These are phyloP conservation scores for Gortyna flavago DNA, from an alignment of 2,888 invertebrate genomes.

Conservation along the genomic window DNA sequence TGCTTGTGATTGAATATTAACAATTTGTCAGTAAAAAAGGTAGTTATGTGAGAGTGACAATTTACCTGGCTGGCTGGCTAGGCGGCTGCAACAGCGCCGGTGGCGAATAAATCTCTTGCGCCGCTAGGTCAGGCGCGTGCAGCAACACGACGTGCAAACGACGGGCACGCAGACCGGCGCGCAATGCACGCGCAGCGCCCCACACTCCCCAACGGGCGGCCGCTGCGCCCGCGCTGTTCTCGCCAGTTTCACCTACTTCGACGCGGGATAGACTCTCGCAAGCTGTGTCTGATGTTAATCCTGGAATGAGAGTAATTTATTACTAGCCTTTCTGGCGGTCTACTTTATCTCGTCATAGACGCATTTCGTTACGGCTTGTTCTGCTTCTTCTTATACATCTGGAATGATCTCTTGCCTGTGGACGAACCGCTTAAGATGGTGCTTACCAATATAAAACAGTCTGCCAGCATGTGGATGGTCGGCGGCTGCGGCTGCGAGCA, in stretches of 20 bases:
- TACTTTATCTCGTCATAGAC: background rate
- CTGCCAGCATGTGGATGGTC: conserved; percentile 90
- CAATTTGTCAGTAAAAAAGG: background rate
- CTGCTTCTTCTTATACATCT: background rate
- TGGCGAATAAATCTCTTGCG: conserved; percentile 92
- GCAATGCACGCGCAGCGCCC: conserved; percentile 93
- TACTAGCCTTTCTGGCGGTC: background rate
- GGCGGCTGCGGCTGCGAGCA: conserved; percentile 90
- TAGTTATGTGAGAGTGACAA: background rate
- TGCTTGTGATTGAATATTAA: background rate
- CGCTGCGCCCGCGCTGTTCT: conserved; percentile 83
- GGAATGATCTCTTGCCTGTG: background rate
- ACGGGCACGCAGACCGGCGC: conserved; percentile 92
- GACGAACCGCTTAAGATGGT: background rate
- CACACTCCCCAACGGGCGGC: conserved; percentile 94
- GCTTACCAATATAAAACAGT: conserved; percentile 92
- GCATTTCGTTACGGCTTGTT: background rate
- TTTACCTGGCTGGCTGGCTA: conserved; percentile 85
- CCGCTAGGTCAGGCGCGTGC: conserved; percentile 92
- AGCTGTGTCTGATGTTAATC: conserved; percentile 87
- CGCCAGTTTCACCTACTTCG: conserved; percentile 76
- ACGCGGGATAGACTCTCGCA: conserved; percentile 82
- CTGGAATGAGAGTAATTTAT: conserved; percentile 67
- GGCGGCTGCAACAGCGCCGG: conserved; percentile 87
- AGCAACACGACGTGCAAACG: conserved; percentile 94